Base-by-base conservation (phyloP, 2,113 vertebrate genomes). In the Symphodus melops region DNA sequence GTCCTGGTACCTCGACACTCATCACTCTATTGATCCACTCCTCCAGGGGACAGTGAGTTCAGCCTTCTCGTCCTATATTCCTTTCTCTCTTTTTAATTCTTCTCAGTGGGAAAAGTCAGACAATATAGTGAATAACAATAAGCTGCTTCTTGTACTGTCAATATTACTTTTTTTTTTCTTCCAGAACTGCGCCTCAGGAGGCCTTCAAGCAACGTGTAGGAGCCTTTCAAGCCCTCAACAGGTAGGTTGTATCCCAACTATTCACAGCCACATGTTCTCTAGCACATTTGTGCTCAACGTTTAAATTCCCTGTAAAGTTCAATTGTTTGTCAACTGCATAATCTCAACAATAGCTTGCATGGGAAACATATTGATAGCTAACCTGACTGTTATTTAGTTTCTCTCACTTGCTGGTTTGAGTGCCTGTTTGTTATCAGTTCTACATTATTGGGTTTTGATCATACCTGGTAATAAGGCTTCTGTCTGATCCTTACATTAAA, bases 11-110 rank as follows among this genome's bases (percentile, higher is more conserved):
- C 42, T 96, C 95, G 1, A 95, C 95, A 9, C 94, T 96, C 79
- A 95, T 95, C 89, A 95, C 95, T 23, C 89, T 95, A 72, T 91
- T 95, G 84, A 95, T 95, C 71, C 94, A 95, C 90, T 95, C 95
- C 63, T 95, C 95, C 57, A 92, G 95, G 86, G 95, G 95, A 91
- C 95, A 96, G 95, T 96, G 81, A 93, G 95, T 95, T 71, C 55
- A 14, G 68, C 58, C 70, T 39, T 54, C 23, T 70, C 10, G 56
- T 37, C 42, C n/a, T 13, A 7, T 36, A 4, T 44, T 23, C 6
- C 28, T 37, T 36, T 56, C 57, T 20, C n/a, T 17, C 6, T 82
- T 57, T 57, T 37, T n/a, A 61, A 33, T 75, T 46, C 21, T 44
- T 33, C 28, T 33, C 28, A 33, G 39, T 25, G 33, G 44, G 13